Percentiles rank a stretch among this genome's conserved stretches.
Conservation (phyloP, 2,797 vertebrate species). For the Psittacula echo region DNA sequence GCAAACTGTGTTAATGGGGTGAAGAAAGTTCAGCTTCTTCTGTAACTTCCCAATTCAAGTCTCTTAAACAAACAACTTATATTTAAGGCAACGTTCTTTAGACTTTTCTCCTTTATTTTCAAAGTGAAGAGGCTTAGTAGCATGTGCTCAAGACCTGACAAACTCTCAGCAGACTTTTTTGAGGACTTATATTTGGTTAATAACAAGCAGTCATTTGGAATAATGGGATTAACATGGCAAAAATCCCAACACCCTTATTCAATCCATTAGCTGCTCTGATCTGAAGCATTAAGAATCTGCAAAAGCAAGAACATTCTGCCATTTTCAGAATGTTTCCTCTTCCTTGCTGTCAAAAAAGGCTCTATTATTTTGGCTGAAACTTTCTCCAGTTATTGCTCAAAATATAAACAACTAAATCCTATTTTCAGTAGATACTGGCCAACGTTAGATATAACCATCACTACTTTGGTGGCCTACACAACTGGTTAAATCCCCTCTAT, state of each 20-base stretch:
- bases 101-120: neutral
- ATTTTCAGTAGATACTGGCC: neutral
- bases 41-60: neutral
- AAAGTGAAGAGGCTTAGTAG: neutral
- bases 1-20: neutral
- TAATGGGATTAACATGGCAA: neutral
- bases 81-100: neutral
- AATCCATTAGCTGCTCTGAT: neutral
- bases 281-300: neutral
- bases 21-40: neutral
- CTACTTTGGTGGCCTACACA: neutral
- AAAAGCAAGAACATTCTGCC: neutral
- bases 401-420: neutral
- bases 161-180: neutral
- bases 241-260: neutral
- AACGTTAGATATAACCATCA: neutral
- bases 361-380: neutral
- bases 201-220: neutral
- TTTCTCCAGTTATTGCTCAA: neutral
- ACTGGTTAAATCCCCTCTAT: neutral
- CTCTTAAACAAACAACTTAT: neutral
- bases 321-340: neutral
- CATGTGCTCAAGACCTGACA: neutral
- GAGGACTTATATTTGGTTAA: neutral
- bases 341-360: neutral